Evolutionary conservation across 2,888 invertebrate species (phyloP).

Genomic region (Galeruca laticollis): DNA sequence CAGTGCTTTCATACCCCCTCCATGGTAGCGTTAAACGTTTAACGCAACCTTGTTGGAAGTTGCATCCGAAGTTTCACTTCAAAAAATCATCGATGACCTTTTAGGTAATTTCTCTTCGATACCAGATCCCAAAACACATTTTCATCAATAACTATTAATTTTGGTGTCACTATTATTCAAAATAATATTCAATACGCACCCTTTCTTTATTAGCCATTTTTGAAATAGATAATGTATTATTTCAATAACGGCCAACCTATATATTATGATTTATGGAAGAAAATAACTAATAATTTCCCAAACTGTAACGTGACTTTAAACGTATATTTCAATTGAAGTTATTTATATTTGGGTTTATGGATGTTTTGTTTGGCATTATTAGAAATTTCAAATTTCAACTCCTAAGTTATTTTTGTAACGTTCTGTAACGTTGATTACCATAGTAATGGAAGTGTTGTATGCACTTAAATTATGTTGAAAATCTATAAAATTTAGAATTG

Average conservation of each 20-base stretch:
- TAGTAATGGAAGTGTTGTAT: neutral
- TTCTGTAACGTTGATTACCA: neutral
- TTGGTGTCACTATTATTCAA: too few species aligned
- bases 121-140: too few species aligned
- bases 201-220: too few species aligned
- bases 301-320: neutral
- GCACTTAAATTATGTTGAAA: neutral
- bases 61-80: too few species aligned
- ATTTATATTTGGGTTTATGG: constrained; percentile 13
- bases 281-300: neutral
- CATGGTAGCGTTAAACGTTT: too few species aligned
- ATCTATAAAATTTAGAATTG: neutral
- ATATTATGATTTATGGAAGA: neutral
- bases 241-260: neutral
- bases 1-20: too few species aligned
- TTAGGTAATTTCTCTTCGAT: too few species aligned
- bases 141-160: too few species aligned
- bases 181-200: too few species aligned
- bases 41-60: too few species aligned
- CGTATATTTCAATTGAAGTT: constrained; percentile 14
- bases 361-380: constrained; percentile 9
- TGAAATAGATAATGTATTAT: neutral
- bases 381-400: neutral
- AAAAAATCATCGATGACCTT: too few species aligned
- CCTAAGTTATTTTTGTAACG: neutral